Evolutionary conservation across 2,113 vertebrate species (phyloP).

Genomic region (Rhizomys pruinosus): DNA sequence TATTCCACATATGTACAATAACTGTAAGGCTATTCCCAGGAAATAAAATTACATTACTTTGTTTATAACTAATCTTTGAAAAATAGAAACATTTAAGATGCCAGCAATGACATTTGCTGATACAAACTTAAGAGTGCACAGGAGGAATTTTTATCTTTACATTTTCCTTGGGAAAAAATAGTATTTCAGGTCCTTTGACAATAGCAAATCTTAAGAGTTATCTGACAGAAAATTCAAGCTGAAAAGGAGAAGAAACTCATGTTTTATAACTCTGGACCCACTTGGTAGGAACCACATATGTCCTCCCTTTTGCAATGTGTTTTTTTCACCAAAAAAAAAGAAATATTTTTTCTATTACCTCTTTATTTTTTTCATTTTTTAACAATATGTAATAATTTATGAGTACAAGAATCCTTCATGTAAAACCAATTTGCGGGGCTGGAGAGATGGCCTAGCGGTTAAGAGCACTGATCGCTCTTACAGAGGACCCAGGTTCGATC

Average conservation of each 20-base stretch:
- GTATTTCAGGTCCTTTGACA: not conserved
- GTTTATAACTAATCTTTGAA: not conserved
- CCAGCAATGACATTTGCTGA: not conserved
- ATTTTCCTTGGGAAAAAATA: not conserved
- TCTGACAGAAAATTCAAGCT: not conserved
- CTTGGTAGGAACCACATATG: not conserved
- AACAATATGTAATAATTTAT: too few relatives aligned
- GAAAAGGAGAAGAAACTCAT: not conserved
- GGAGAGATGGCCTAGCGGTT: too few relatives aligned
- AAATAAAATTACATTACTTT: not conserved
- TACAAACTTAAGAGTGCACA: not conserved
- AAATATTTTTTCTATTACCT: too few relatives aligned
- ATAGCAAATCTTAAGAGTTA: not conserved
- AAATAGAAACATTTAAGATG: not conserved
- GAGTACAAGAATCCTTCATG: too few relatives aligned
- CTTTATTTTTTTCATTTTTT: too few relatives aligned
- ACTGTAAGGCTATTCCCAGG: not conserved
- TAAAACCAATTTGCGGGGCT: too few relatives aligned
- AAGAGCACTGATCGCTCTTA: too few relatives aligned
- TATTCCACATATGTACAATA: not conserved
- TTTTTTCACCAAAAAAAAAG: slow-evolving; percentile 1
- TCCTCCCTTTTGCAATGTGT: not conserved
- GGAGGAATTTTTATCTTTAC: not conserved
- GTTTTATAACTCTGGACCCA: not conserved
- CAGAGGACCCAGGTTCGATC: too few relatives aligned